Base-by-base conservation (phyloP, 2,888 invertebrate genomes). In the Parelbella ahira region DNA sequence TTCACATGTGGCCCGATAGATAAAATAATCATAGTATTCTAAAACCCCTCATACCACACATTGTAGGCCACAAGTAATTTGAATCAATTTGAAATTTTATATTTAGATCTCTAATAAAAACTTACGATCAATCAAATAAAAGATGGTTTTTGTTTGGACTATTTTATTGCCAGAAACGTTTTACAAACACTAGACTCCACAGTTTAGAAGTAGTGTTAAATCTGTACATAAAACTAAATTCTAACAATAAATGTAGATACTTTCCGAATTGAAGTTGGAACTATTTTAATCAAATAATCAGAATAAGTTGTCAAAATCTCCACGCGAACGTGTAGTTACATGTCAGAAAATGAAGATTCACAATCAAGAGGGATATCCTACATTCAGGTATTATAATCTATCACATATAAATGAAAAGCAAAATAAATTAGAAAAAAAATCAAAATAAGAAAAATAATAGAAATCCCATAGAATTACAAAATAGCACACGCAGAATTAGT, bases 161-260 rank as follows among this genome's bases (percentile, higher is more conserved):
- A 81, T 86, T 84, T 86, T 87, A 87, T 87, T 87, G 83, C 87
- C 82, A 79, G 84, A 84, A 86, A 83, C 69, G 77, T 84, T 82
- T 83, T 72, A 82, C 75, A 80, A 81, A 83, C 81, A 83, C 80
- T 71, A 60, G 13, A 74, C 76, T 76, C 69, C 72, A 70, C 62
- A 50, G 51, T 57, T 56, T 58, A 63, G 68, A 69, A 68, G 65
- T 61, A 65, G 73, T 78, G 80, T 74, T 64, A 68, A 49, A 78
- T 68, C 80, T 83, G 80, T 84, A 86, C 83, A 81, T 68, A 57
- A 79, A 77, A 81, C 68, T 63, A 71, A 71, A 60, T 60, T 70
- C 77, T 83, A 79, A 74, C 69, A 78, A 73, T 80, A 76, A 75
- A 73, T 75, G 78, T 81, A 81, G n/a, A n/a, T n/a, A n/a, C 76